Conservation (phyloP, 2,888 invertebrate genomes). For the Agrochola circellaris region DNA sequence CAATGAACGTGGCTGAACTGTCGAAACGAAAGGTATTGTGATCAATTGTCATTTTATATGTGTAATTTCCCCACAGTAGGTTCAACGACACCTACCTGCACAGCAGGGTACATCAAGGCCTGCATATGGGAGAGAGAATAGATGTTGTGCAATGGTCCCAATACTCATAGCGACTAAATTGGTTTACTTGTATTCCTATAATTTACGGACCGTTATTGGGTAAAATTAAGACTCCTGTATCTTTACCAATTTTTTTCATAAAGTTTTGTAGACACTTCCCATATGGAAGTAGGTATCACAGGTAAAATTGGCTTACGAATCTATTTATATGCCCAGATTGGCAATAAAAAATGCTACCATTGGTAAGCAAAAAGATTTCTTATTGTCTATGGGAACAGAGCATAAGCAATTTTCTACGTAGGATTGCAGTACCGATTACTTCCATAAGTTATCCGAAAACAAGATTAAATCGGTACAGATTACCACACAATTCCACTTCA, state of each 20-base stretch:
- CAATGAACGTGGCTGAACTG: background rate
- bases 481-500: conserved; percentile 27
- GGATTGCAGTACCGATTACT: background rate
- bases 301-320: no score
- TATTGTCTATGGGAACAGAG: no score
- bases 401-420: conserved; percentile 1
- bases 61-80: background rate
- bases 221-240: no score
- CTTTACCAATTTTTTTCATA: no score
- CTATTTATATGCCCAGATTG: no score
- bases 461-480: conserved; percentile 29
- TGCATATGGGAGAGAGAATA: background rate
- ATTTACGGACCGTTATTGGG: no score
- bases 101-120: background rate
- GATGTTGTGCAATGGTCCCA: background rate
- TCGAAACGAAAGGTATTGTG: background rate
- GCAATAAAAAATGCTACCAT: no score
- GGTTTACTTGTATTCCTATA: no score
- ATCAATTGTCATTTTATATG: background rate
- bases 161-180: background rate
- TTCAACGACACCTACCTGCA: background rate
- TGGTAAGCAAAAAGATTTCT: no score
- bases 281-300: no score
- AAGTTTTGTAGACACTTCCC: no score
- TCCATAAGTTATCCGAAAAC: conserved; percentile 22